Evolutionary conservation across 1,140 invertebrate species (phyloP).

Genomic region (Ruditapes philippinarum): DNA sequence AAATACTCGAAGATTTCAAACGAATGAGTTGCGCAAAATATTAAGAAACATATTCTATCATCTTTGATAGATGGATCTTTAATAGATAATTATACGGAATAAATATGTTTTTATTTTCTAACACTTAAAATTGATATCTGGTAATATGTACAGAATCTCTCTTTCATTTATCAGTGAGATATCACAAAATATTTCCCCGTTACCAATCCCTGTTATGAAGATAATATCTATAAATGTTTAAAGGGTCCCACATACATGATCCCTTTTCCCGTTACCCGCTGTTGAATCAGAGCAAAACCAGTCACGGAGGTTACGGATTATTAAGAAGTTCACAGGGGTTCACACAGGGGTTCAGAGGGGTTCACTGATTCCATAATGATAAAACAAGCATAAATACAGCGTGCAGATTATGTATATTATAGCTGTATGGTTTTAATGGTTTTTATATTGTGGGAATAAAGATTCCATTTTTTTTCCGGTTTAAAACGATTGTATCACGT

Average conservation of each 20-base stretch:
- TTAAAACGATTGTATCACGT: background rate
- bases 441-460: background rate
- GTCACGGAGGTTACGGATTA: background rate
- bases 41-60: too few relatives aligned
- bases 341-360: slow-evolving; percentile 17
- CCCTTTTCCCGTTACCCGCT: slow-evolving; percentile 13
- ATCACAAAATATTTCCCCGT: too few relatives aligned
- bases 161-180: too few relatives aligned
- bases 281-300: background rate
- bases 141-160: too few relatives aligned
- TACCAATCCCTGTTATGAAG: too few relatives aligned
- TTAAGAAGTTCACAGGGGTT: slow-evolving; percentile 30
- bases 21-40: too few relatives aligned
- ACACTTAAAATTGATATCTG: too few relatives aligned
- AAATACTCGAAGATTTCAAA: too few relatives aligned
- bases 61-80: too few relatives aligned
- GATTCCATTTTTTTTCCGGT: background rate
- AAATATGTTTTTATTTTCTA: too few relatives aligned
- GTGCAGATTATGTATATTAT: background rate
- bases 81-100: too few relatives aligned
- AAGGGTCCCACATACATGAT: background rate
- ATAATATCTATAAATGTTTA: background rate
- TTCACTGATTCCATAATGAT: background rate
- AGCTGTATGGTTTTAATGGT: background rate
- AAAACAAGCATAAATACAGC: slow-evolving; percentile 2